A percentile compares a stretch with the other conserved stretches of the same genome.
Conservation (phyloP, 1,140 invertebrate genomes). For the Achatina immaculata region DNA sequence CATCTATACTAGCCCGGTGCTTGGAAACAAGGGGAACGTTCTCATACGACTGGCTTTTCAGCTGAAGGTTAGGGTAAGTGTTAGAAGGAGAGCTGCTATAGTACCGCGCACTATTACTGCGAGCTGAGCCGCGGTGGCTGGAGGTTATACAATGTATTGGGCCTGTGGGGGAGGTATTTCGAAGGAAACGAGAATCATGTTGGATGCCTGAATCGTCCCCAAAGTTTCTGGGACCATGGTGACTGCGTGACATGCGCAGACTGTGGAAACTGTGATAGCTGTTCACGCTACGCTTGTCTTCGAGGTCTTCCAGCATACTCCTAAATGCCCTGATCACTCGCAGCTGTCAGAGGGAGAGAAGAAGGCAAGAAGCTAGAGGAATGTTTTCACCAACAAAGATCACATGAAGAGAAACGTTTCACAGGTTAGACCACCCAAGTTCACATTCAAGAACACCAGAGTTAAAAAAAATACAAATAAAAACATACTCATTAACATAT, state of each 20-base stretch:
- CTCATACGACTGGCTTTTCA: conserved; percentile 66
- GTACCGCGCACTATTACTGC: conserved; percentile 23
- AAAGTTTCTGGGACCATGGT: conserved; percentile 77
- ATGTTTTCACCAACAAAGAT: background rate
- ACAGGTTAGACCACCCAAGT: background rate
- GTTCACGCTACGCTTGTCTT: conserved; percentile 95
- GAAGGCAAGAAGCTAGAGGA: conserved; percentile 17
- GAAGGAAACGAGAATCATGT: conserved; percentile 43
- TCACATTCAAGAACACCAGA: too few relatives aligned
- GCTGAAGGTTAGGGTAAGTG: conserved; percentile 49
- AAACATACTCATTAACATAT: too few relatives aligned
- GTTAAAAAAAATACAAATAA: too few relatives aligned
- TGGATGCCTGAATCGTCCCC: conserved; percentile 13
- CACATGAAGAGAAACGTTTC: background rate
- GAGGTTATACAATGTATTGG: background rate
- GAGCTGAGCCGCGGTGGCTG: background rate
- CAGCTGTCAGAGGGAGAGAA: conserved; percentile 80
- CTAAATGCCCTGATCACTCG: conserved; percentile 99
- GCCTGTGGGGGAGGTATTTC: conserved; percentile 45
- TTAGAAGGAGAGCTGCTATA: conserved; percentile 43
- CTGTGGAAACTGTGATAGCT: conserved; percentile 96
- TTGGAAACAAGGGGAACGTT: conserved; percentile 65
- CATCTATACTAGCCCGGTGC: conserved; percentile 58
- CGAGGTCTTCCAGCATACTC: conserved; percentile 98
- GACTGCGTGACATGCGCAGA: conserved; percentile 88